Evolutionary conservation across 2,797 vertebrate genomes (phyloP), one percentile per base, ranked within the genome.

Genomic region (Threskiornis aethiopicus): DNA sequence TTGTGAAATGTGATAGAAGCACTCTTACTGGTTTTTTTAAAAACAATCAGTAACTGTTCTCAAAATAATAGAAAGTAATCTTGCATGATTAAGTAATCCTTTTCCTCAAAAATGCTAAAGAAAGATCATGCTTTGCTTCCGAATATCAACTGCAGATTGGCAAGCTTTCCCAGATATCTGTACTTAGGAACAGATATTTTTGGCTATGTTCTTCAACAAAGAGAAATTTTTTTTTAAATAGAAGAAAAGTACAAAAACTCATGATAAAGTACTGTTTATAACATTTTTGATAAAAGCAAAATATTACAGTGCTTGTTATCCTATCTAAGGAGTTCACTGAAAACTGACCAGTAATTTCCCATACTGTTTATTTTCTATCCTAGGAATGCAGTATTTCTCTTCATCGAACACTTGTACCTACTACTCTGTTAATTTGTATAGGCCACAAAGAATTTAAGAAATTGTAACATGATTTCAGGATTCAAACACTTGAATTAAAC

Each of bases 381-480:
- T 41, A 62, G 77, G 26, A 76, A 72, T 3, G 7, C 6, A 35
- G 15, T 8, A 18, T 28, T 72, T 19, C 8, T 65, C 61, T n/a
- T 52, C 24, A 75, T 33, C n/a, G 54, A 54, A 49, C 28, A 24
- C 11, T 7, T 2, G 75, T 35, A 62, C 31, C 54, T 76, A 37
- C 33, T 69, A 33, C 7, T 46, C 28, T 13, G 6, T 61, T 82
- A 69, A 41, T 54, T 44, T 66, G 51, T 41, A 20, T 2, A 13
- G 31, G 35, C 28, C 66, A 55, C 26, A 82, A 58, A 90, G 52
- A 51, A 21, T 69, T 51, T 29, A 22, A 51, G 35, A 89, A 90
- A 86, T 87, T 91, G 92, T 82, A 96, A 96, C 73, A 90, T 85
- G 87, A 90, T 87, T 96, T 93, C 52, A 70, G 76, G 78, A 84